Conservation (phyloP, 2,797 vertebrate species). For the Kryptopterus vitreolus region DNA sequence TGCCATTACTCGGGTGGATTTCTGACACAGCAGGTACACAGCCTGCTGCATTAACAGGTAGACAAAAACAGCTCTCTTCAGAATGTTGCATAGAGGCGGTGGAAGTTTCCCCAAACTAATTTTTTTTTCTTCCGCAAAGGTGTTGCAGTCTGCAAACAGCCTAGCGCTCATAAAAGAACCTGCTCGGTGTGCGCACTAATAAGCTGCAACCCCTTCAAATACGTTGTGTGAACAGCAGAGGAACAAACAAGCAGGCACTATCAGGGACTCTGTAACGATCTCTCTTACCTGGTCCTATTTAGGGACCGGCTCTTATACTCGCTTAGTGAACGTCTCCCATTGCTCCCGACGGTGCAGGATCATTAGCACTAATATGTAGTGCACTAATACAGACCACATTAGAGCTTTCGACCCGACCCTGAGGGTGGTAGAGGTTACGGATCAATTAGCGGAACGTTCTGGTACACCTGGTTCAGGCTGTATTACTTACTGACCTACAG, state of each 20-base stretch:
- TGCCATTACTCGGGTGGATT: not conserved
- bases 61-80: not conserved
- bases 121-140: not conserved
- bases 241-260: constrained; percentile 3
- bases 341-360: not conserved
- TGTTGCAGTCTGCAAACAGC: constrained; percentile 6
- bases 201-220: constrained; percentile 21
- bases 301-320: not conserved
- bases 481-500: not conserved
- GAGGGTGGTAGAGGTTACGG: not conserved
- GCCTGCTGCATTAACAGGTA: not conserved
- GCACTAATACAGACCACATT: not conserved
- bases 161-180: constrained; percentile 19
- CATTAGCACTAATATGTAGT: not conserved
- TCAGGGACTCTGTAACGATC: constrained; percentile 10
- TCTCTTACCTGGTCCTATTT: constrained; percentile 14
- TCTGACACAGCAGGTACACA: not conserved
- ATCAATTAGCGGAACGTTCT: not conserved
- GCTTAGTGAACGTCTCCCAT: not conserved
- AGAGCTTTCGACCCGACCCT: not conserved
- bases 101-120: not conserved
- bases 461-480: not conserved
- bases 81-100: not conserved
- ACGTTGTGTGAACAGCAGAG: not conserved
- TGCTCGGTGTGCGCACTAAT: constrained; percentile 18